phyloP scores from a whole-genome alignment of 2,888 invertebrate genomes.

The Tortricodes alternella region DNA sequence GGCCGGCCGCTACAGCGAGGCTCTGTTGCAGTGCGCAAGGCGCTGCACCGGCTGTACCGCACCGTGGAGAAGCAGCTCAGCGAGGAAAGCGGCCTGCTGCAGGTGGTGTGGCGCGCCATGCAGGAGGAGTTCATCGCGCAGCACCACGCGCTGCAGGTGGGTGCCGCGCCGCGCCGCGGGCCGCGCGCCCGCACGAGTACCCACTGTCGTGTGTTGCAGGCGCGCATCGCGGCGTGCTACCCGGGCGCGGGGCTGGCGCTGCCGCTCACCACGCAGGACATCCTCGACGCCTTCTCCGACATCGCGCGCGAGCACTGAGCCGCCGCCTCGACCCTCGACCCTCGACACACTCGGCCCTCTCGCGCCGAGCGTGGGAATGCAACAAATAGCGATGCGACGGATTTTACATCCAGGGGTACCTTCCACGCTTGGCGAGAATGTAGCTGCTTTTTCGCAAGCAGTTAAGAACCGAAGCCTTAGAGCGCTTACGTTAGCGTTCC shows the following conservation, averaged over 20 bases:
- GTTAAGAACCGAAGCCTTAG: too few species aligned
- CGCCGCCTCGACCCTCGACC: background rate
- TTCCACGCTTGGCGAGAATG: too few species aligned
- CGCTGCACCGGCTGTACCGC: conserved; percentile 95
- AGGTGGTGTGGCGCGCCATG: conserved; percentile 99
- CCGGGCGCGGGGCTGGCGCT: conserved; percentile 96
- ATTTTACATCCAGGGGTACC: too few species aligned
- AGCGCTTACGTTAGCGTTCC: too few species aligned
- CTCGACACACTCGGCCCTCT: background rate
- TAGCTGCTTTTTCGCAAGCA: too few species aligned
- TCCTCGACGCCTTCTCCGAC: conserved; percentile 98
- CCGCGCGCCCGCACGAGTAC: conserved; percentile 98
- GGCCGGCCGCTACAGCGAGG: background rate
- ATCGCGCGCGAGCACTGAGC: conserved; percentile 96
- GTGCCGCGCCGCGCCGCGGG: conserved; percentile 95
- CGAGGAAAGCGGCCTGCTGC: conserved; percentile 95
- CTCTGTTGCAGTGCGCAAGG: conserved; percentile 94
- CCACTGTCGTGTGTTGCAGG: conserved; percentile 82
- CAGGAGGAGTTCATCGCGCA: conserved; percentile 99
- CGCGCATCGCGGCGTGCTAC: conserved; percentile 96
- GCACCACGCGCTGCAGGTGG: conserved; percentile 90
- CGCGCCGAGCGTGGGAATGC: too few species aligned
- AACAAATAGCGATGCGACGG: too few species aligned
- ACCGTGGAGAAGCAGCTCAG: conserved; percentile 99
- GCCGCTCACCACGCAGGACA: conserved; percentile 97